Evolutionary conservation across 1,140 invertebrate genomes (phyloP), one percentile per base, ranked within the genome.

Genomic region (Spodoptera litura): DNA sequence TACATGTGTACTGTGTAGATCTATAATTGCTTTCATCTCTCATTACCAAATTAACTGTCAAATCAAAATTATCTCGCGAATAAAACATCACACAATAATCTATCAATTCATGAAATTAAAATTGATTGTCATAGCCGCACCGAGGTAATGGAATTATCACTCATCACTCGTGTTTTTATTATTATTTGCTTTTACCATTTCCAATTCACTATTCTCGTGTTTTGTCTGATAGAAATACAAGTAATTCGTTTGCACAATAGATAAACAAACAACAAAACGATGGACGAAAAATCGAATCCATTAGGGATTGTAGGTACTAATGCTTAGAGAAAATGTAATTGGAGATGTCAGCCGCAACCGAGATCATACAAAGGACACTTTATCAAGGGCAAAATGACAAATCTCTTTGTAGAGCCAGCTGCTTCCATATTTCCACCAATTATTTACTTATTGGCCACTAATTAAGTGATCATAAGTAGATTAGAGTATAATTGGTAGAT

Each of bases 281-380:
- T 53, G 71, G 56, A 74, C 59, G 35, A 58, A 78, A 79, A 81
- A 81, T 80, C 78, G 59, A 84, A 85, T 79, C 81, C 81, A 81
- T 81, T 84, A 78, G 72, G 78, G 58, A 81, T 74, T 76, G 38
- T 44, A 44, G 6, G 6, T 44, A 44, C 76, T 84, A 80, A 80
- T 80, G 80, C 68, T 82, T 77, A 78, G 80, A 59, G 75, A 79
- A 80, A 81, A 75, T 62, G 72, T 77, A 78, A 82, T 74, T 79
- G 70, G 15, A 82, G 55, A 79, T 77, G 78, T 35, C 71, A 70
- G 74, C 13, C 10, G 59, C 38, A 58, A 68, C 11, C 55, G 44
- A 58, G 62, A 78, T 38, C 38, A 71, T 25, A 75, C 79, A 71
- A 70, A 81, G 68, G 71, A 79, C 27, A 44, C 35, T 9, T 78